phyloP scores from a whole-genome alignment of 2,888 invertebrate species.

The Phyto melanocephala region DNA sequence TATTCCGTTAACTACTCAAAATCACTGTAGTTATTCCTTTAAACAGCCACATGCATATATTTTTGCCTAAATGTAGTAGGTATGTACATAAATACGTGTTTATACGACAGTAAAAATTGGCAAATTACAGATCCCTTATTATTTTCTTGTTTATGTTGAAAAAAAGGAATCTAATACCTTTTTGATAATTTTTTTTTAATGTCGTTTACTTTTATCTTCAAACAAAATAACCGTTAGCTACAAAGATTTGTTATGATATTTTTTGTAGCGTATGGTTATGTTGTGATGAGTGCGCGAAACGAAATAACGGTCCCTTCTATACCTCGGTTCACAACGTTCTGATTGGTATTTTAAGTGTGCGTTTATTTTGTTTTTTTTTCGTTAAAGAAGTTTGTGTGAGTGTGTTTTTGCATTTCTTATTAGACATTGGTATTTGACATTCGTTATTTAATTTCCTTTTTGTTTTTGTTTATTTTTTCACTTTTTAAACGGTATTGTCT shows the following conservation, averaged over 20 bases:
- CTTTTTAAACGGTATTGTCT: slow-evolving; percentile 35
- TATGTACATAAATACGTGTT: background rate
- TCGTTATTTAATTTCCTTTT: slow-evolving; percentile 48
- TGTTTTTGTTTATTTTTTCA: slow-evolving; percentile 44
- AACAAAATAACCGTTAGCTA: slow-evolving; percentile 14
- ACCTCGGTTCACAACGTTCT: slow-evolving; percentile 62
- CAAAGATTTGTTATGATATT: slow-evolving; percentile 25
- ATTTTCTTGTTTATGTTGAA: no score
- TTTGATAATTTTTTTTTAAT: background rate
- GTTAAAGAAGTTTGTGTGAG: background rate
- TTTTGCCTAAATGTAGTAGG: background rate
- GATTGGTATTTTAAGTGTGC: slow-evolving; percentile 37
- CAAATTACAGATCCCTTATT: slow-evolving; percentile 7
- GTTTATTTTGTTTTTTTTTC: slow-evolving; percentile 25
- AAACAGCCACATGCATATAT: slow-evolving; percentile 27
- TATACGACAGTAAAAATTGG: background rate
- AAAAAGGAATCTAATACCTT: no score
- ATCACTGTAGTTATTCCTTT: slow-evolving; percentile 32
- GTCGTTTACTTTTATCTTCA: slow-evolving; percentile 26
- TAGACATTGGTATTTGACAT: slow-evolving; percentile 64
- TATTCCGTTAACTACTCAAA: slow-evolving; percentile 31
- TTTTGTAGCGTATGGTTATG: background rate
- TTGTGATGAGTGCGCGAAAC: slow-evolving; percentile 15
- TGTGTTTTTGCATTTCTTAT: slow-evolving; percentile 40
- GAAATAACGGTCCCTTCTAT: slow-evolving; percentile 56